Base-by-base conservation (phyloP, 2,888 invertebrate genomes). In the Charanyca ferruginea region DNA sequence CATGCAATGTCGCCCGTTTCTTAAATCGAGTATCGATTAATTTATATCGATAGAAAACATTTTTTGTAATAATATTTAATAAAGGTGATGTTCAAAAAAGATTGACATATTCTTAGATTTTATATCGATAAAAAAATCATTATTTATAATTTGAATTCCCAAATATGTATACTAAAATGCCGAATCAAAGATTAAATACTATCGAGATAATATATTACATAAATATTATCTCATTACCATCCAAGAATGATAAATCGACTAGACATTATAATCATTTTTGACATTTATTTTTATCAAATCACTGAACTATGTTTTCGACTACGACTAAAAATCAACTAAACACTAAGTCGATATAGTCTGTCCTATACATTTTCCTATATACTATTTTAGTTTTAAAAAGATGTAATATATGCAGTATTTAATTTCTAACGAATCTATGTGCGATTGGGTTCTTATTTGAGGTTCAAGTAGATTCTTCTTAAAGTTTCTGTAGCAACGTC, bases 401-500 rank as follows among this genome's bases (percentile, higher is more conserved):
- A 66, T 66, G 44, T 66, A 70, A 61, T 71, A 66, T 58, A 68
- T 66, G 42, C 65, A 74, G 67, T 79, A 81, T 79, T 79, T 66
- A 47, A 65, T 55, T 52, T 42, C 47, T 35, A 63, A 66, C 20
- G 57, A 61, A 58, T 69, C 18, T 32, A 20, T 65, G 69, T 70
- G 57, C 35, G 75, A 0, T n/a, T 66, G 54, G 80, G 87, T 89
- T 88, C 83, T 90, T 84, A 84, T 89, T 57, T 18, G 85, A 85
- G 78, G 83, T 85, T 75, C 20, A 84, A 87, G 87, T 82, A 86
- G 85, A 64, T 85, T 77, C 73, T 71, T 66, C 44, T 64, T 66
- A 77, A 75, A 65, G 59, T 79, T 75, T 85, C 65, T 83, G 75
- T 42, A 62, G 49, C 18, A 59, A 38, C 35, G 41, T 60, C 35